Evolutionary conservation across 2,113 vertebrate genomes (phyloP), one percentile per base, ranked within the genome.

Genomic region (Bubo bubo): DNA sequence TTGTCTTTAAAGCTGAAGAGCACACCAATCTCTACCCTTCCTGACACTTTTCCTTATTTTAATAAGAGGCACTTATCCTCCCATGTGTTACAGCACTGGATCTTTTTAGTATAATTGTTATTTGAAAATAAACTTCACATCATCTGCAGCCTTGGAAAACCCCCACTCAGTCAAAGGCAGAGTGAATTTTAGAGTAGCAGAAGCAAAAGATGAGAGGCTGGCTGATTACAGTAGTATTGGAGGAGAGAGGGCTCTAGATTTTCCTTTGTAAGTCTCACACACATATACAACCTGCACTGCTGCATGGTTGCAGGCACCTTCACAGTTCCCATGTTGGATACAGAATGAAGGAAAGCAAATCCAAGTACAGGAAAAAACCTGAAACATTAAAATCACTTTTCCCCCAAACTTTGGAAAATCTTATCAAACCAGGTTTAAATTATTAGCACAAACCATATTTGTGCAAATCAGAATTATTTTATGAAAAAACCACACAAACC

Each of bases 401-500:
- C 41, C 6, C 10, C 15, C 2, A 26, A 5, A 41, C 20, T 63
- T 53, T 24, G 43, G 24, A 76, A 88, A 75, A 58, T 19, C 8
- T 52, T 28, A 59, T 15, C 21, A 75, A 67, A 63, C 14, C 14
- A 84, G 11, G 8, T 76, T 7, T 70, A 74, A 64, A 37, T 70
- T n/a, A 64, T 37, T 52, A 77, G 55, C 63, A 86, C 11, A 68
- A 64, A 55, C 66, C 17, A 15, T 23, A 43, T 67, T 62, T 79
- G 8, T 39, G 18, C 71, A 67, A 58, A 64, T 41, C 5, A 59
- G 14, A 74, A 70, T 24, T n/a, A 81, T 6, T n/a, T 16, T 26
- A 62, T 28, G 2, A 21, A 79, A 88, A 87, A 81, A 60, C 0
- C 0, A 4, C 28, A 74, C 12, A 66, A 56, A 19, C 3, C 5